Conservation (phyloP, 2,797 vertebrate species). For the Smutsia temminckii region DNA sequence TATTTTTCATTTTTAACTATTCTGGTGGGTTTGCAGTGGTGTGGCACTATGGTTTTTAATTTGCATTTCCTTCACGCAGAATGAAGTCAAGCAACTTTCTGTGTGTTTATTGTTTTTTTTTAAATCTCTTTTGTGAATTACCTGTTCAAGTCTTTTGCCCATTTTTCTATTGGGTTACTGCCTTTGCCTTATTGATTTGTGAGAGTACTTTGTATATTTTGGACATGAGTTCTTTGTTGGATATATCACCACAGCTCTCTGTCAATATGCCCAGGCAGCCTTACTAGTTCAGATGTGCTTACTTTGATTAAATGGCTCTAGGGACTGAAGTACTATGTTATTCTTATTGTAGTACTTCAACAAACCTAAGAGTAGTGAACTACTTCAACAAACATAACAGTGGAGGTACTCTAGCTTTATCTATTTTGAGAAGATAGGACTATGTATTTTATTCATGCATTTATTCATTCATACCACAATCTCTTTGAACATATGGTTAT, state of each 20-base stretch:
- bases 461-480: conserved; percentile 35
- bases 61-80: background rate
- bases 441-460: background rate
- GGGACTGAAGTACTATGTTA: background rate
- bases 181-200: background rate
- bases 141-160: background rate
- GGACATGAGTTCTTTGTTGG: background rate
- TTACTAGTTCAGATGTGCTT: background rate
- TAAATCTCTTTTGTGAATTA: conserved; percentile 15
- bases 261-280: background rate
- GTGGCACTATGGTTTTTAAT: background rate
- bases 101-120: background rate
- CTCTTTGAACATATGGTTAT: background rate
- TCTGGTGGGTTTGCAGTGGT: background rate
- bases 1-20: background rate
- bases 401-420: background rate
- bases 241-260: conserved; percentile 18
- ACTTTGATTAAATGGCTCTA: conserved; percentile 19
- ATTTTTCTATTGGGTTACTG: background rate
- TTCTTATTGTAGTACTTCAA: background rate
- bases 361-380: background rate
- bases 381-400: background rate
- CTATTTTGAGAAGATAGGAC: background rate
- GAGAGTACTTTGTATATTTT: conserved; percentile 31
- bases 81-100: background rate